Evolutionary conservation across 2,888 invertebrate species (phyloP).

Genomic region (Dromius quadrimaculatus): DNA sequence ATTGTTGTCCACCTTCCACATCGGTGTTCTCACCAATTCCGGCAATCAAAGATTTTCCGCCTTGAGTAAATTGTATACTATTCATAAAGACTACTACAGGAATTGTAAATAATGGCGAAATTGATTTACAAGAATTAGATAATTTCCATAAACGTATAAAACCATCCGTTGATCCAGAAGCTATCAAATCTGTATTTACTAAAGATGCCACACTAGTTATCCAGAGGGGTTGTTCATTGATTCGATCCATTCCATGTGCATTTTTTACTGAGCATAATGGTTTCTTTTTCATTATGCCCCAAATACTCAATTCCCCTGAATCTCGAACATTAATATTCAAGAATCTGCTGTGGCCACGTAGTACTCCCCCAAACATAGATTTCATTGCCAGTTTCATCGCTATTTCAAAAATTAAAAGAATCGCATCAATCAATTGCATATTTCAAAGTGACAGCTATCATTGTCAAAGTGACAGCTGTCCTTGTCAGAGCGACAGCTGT

Average conservation of each 20-base stretch:
- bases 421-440: too few species aligned
- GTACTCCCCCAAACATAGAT: too few species aligned
- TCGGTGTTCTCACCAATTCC: constrained; percentile 92
- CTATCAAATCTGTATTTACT: constrained; percentile 89
- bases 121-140: constrained; percentile 76
- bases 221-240: constrained; percentile 84
- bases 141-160: constrained; percentile 87
- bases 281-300: constrained; percentile 90
- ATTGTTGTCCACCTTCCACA: constrained; percentile 91
- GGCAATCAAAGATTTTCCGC: constrained; percentile 84
- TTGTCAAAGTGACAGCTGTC: too few species aligned
- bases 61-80: constrained; percentile 82
- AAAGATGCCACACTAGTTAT: constrained; percentile 85
- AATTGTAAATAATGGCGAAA: constrained; percentile 77
- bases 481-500: too few species aligned
- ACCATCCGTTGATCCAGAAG: constrained; percentile 89
- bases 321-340: too few species aligned
- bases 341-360: too few species aligned
- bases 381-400: too few species aligned
- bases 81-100: constrained; percentile 88
- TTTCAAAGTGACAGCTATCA: too few species aligned
- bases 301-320: constrained; percentile 79
- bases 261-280: constrained; percentile 77
- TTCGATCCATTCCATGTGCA: constrained; percentile 78
- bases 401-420: too few species aligned